Evolutionary conservation across 2,113 vertebrate species (phyloP).

Genomic region (Lycaon pictus): DNA sequence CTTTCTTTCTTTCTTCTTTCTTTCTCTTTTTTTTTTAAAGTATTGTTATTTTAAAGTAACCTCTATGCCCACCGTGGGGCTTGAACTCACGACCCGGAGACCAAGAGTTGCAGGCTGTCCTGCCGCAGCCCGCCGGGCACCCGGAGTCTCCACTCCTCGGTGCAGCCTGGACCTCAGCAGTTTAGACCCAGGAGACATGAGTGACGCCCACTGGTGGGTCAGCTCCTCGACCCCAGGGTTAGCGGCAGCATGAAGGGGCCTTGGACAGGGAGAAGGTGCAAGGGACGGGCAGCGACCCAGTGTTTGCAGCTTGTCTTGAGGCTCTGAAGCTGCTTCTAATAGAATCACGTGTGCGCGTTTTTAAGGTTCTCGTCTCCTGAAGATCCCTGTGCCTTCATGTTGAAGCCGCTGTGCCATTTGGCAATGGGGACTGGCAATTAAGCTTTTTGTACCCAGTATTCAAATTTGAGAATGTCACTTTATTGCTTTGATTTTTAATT

Average conservation of each 20-base stretch:
- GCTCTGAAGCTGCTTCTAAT: conserved; percentile 77
- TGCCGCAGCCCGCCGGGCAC: neutral
- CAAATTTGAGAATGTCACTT: conserved; percentile 74
- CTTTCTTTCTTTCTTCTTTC: too few species aligned
- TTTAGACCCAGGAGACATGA: neutral
- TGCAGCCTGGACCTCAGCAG: too few species aligned
- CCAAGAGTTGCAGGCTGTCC: neutral
- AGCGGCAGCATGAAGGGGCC: too few species aligned
- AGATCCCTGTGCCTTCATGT: conserved; percentile 79
- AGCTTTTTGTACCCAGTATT: conserved; percentile 33
- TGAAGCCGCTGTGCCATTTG: conserved; percentile 57
- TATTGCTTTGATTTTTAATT: conserved; percentile 67
- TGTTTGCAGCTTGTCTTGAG: conserved; percentile 83
- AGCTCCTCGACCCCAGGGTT: neutral
- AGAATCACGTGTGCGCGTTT: conserved; percentile 82
- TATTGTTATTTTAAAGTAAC: neutral
- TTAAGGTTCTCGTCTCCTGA: conserved; percentile 76
- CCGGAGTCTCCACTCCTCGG: too few species aligned
- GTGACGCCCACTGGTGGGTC: neutral
- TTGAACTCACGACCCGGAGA: neutral
- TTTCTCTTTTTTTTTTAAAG: neutral
- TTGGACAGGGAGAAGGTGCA: too few species aligned
- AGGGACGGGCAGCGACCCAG: too few species aligned
- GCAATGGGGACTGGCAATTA: conserved; percentile 70
- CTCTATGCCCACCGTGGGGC: neutral